Evolutionary conservation across 2,113 vertebrate species (phyloP), one percentile per base, ranked within the genome.

Genomic region (Coptodon rendalli): DNA sequence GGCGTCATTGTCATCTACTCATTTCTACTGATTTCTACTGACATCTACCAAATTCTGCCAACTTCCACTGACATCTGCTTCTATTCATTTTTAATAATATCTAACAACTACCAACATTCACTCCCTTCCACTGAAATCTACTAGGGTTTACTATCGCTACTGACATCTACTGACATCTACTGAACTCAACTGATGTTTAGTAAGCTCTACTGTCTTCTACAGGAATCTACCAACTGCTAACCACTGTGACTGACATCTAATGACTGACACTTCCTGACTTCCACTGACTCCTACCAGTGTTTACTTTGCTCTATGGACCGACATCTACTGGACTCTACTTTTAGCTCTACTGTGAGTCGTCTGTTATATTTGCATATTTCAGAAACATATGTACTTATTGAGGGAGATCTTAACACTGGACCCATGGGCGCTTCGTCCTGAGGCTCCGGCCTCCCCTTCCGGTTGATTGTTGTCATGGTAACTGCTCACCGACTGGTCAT

Each of bases 321-420:
- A 24, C 68, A 31, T 52, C 17, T 52, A 52, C 34, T 5, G 9
- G 24, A 29, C 54, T 84, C 78, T 61, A 24, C 63, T 38, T 13
- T 48, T 22, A 54, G 68, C 12, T 84, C 53, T 61, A 27, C 53
- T 45, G 6, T 38, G 16, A 22, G 40, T n/a, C 17, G 11, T 50
- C 73, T 31, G 73, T 78, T 78, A n/a, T 78, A 78, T 83, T 56
- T 19, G 16, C 34, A 11, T 13, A 31, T n/a, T 56, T 16, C 34
- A 10, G 36, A 84, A 50, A 6, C 13, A 6, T 5, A 7, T 43
- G 95, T 84, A 98, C 98, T 98, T 98, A 96, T 98, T 98, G 14
- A 98, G 97, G 7, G 98, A 96, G 93, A 98, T 95, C 94, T 98
- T 98, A 96, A 98, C 97, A 45, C 98, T 97, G 13, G 97, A 95